These are phyloP conservation scores for Muscidifurax raptorellus DNA, from an alignment of 1,140 invertebrate genomes.

Conservation along the genomic window DNA sequence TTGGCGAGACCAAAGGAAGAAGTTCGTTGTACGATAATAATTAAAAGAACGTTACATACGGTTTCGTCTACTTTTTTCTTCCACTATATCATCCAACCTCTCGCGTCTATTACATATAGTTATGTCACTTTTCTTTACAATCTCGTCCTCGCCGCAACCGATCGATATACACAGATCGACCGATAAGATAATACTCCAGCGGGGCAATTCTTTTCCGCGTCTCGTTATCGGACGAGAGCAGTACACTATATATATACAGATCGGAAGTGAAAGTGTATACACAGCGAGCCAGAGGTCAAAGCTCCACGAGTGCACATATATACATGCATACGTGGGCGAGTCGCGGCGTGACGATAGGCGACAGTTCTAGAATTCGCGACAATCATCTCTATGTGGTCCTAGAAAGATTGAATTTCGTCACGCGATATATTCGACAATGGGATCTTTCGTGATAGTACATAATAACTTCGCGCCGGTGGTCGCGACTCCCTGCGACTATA, in stretches of 20 bases:
- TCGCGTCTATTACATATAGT: too few relatives aligned
- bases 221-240: not conserved
- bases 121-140: not conserved
- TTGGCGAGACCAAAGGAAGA: not conserved
- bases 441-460: constrained; percentile 20
- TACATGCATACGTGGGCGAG: not conserved
- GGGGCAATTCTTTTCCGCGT: not conserved
- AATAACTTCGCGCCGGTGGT: not conserved
- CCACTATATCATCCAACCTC: not conserved
- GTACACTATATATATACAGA: not conserved
- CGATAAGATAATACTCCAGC: not conserved
- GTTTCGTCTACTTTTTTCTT: not conserved
- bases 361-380: not conserved
- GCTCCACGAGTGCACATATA: too few relatives aligned
- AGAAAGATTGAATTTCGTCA: not conserved
- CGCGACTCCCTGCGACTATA: not conserved
- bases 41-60: not conserved
- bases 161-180: not conserved
- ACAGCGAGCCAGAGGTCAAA: constrained; percentile 10
- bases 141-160: not conserved
- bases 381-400: not conserved
- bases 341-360: not conserved
- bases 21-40: constrained; percentile 27
- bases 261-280: constrained; percentile 31
- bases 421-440: constrained; percentile 29